Base-by-base conservation (phyloP, 2,113 vertebrate species). In the Ivindomyrus marchei region DNA sequence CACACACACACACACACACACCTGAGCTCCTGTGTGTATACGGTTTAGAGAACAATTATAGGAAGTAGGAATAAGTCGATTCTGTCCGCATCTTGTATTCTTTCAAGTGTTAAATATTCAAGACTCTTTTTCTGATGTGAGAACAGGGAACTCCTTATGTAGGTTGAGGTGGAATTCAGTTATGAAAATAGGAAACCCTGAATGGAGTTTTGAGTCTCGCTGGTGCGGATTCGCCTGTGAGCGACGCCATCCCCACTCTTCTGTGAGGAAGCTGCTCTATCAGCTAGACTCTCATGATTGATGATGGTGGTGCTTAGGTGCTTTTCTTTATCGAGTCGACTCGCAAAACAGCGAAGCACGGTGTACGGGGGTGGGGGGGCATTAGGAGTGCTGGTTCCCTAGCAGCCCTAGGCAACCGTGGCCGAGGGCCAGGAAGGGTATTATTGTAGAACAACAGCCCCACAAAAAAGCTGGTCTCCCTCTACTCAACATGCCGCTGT, bases 361-460 rank as follows among this genome's bases (percentile, higher is more conserved):
- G 58, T n/a, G 24, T 62, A 36, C 3, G 0, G 31, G 66, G 66
- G 66, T 8, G 58, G 50, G 50, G 52, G 3, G 27, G 4, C 13
- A 42, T 19, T 39, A 77, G 86, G 86, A 27, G 15, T 85, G 24
- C 45, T 21, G 50, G 46, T 77, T 85, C 17, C 27, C 53, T 89
- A 45, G 50, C 31, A 46, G 52, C 31, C 24, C 7, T 2, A 39
- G 9, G 53, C 50, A 47, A 89, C 49, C 80, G 39, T 36, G 89
- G 49, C 27, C 15, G 17, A 80, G 56, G 70, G 90, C 89, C n/a
- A 50, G 92, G 74, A 46, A 27, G 46, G 52, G 77, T 27, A 90
- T 92, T 88, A 89, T 91, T 90, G 85, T 47, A 90, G 90, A 91
- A 90, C 52, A 88, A 74, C 83, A 56, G 50, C 5, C 24, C 27